Conservation (phyloP, 2,797 vertebrate species). For the Xyrichtys novacula region DNA sequence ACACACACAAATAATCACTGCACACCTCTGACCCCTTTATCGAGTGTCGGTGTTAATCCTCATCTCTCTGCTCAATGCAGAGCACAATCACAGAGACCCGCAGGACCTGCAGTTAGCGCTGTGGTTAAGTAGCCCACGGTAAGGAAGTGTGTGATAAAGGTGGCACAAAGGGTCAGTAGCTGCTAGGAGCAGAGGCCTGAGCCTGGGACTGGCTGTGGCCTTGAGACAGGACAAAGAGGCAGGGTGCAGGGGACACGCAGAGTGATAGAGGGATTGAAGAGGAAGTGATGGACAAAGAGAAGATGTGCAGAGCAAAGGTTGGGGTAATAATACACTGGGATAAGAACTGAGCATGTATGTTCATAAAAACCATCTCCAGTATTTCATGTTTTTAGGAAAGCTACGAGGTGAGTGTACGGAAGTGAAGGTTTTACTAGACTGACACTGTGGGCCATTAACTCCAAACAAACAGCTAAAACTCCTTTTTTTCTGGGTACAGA, state of each 20-base stretch:
- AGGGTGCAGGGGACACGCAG: conserved; percentile 49
- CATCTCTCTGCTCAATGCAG: conserved; percentile 83
- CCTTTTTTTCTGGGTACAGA: background rate
- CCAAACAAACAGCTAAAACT: background rate
- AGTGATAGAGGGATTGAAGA: conserved; percentile 59
- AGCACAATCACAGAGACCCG: conserved; percentile 84
- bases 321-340: conserved; percentile 59
- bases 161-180: conserved; percentile 81
- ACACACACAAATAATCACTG: conserved; percentile 85
- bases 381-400: conserved; percentile 31
- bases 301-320: conserved; percentile 39
- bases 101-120: conserved; percentile 82
- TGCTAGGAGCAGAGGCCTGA: conserved; percentile 68
- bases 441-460: background rate
- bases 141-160: conserved; percentile 82
- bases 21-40: conserved; percentile 87
- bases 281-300: conserved; percentile 66
- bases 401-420: conserved; percentile 1
- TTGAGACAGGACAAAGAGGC: conserved; percentile 73
- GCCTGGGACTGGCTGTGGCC: conserved; percentile 66
- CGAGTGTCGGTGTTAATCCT: conserved; percentile 87
- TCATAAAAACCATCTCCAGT: conserved; percentile 32
- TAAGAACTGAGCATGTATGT: conserved; percentile 30
- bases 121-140: conserved; percentile 84
- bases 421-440: conserved; percentile 5